phyloP scores from a whole-genome alignment of 2,113 vertebrate genomes.

The Corydoras sp. region DNA sequence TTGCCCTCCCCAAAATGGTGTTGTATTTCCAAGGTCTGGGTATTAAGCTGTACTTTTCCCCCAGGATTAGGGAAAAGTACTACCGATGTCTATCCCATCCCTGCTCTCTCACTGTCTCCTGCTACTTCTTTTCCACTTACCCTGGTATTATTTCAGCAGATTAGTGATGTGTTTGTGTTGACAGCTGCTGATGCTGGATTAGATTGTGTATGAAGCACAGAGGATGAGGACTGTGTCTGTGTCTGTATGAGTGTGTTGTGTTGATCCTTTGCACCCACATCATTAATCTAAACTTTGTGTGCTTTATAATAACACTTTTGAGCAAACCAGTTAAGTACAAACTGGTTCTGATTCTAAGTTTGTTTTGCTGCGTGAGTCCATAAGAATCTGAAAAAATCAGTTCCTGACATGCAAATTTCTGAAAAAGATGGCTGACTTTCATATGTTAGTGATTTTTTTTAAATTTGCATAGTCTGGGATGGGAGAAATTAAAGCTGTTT shows the following conservation, averaged over 20 bases:
- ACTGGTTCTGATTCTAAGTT: no score
- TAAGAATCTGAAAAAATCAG: no score
- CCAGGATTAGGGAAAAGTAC: constrained; percentile 43
- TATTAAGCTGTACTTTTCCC: constrained; percentile 44
- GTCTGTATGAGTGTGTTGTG: constrained; percentile 6
- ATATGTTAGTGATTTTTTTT: background rate
- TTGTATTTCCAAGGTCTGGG: constrained; percentile 39
- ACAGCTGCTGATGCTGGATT: constrained; percentile 53
- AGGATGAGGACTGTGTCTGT: constrained; percentile 1
- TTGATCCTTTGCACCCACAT: background rate
- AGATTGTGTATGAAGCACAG: constrained; percentile 46
- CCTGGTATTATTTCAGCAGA: constrained; percentile 53
- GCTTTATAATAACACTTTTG: no score
- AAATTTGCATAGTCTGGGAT: background rate
- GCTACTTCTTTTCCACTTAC: constrained; percentile 43
- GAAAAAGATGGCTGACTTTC: no score
- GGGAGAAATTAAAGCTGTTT: no score
- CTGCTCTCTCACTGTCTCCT: constrained; percentile 25
- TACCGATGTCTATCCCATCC: constrained; percentile 19
- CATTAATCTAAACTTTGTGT: background rate
- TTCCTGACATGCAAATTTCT: no score
- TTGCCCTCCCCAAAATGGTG: constrained; percentile 41
- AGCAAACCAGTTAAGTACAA: no score
- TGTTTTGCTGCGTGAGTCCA: no score
- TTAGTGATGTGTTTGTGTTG: constrained; percentile 58